Percentiles rank a stretch among this genome's conserved stretches.
phyloP scores from a whole-genome alignment of 2,888 invertebrate species.

The Lamellibrachia satsuma region DNA sequence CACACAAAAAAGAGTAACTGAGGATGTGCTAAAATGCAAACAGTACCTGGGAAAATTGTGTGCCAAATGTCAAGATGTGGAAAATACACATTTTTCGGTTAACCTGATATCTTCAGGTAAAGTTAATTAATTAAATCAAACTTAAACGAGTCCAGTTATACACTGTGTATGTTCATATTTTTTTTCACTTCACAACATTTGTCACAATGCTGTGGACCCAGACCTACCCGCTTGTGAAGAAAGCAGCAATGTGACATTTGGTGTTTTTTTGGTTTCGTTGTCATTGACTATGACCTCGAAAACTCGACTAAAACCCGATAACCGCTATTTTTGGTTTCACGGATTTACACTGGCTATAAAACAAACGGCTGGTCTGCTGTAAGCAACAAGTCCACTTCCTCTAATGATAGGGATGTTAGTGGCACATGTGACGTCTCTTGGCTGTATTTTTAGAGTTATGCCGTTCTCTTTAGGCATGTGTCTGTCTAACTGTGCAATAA shows the following conservation, averaged over 20 bases:
- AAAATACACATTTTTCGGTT: neutral
- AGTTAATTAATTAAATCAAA: no score
- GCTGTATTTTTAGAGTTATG: no score
- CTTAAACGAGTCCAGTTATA: no score
- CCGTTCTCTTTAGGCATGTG: no score
- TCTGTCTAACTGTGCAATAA: neutral
- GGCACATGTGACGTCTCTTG: neutral
- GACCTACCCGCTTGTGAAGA: no score
- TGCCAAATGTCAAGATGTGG: neutral
- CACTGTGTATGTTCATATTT: no score
- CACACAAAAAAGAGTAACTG: neutral
- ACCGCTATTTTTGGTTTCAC: neutral
- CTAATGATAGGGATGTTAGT: neutral
- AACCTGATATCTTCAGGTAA: no score
- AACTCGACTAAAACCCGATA: neutral
- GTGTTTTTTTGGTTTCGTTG: neutral
- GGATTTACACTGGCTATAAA: neutral
- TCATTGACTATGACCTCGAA: neutral
- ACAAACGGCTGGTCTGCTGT: neutral
- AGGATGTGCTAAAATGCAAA: neutral
- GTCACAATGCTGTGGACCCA: no score
- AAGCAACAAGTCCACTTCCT: neutral
- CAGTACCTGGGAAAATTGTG: neutral
- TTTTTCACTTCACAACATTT: no score
- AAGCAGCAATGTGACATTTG: neutral